Evolutionary conservation across 2,888 invertebrate genomes (phyloP).

Genomic region (Drosophila anomelani): DNA sequence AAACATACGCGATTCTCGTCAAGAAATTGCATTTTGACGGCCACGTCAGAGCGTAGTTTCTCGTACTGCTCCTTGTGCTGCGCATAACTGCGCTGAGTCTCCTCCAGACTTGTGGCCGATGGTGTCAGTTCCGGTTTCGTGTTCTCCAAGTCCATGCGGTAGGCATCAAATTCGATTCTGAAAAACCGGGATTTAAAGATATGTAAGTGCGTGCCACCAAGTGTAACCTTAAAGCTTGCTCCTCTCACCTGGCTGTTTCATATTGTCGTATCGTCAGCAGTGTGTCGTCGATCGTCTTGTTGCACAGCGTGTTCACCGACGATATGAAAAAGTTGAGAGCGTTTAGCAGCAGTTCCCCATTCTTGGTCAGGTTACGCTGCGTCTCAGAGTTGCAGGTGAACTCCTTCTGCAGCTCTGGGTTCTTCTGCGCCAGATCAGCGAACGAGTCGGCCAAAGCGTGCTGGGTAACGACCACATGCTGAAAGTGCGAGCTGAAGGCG

Average conservation of each 20-base stretch:
- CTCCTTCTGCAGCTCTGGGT: conserved; percentile 97
- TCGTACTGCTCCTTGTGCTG: conserved; percentile 96
- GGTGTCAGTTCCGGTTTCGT: conserved; percentile 87
- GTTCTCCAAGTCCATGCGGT: conserved; percentile 96
- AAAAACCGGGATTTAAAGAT: background rate
- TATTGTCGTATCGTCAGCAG: conserved; percentile 88
- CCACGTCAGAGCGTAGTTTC: conserved; percentile 95
- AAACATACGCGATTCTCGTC: conserved; percentile 96
- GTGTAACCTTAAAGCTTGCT: background rate
- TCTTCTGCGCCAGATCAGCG: conserved; percentile 97
- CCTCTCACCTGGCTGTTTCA: conserved; percentile 86
- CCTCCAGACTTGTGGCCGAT: conserved; percentile 90
- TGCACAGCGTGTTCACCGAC: conserved; percentile 97
- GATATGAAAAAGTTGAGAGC: conserved; percentile 98
- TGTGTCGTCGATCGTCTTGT: conserved; percentile 99
- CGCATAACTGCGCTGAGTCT: conserved; percentile 92
- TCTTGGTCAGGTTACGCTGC: conserved; percentile 95
- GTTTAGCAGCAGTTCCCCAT: conserved; percentile 95
- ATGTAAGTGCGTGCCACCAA: background rate
- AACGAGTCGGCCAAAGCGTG: conserved; percentile 96
- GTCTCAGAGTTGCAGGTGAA: conserved; percentile 98
- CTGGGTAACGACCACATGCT: conserved; percentile 93
- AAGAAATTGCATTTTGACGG: conserved; percentile 97
- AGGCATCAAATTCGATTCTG: conserved; percentile 98
- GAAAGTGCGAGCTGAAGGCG: conserved; percentile 94